Conservation (phyloP, 2,113 vertebrate genomes). For the Silurus meridionalis region DNA sequence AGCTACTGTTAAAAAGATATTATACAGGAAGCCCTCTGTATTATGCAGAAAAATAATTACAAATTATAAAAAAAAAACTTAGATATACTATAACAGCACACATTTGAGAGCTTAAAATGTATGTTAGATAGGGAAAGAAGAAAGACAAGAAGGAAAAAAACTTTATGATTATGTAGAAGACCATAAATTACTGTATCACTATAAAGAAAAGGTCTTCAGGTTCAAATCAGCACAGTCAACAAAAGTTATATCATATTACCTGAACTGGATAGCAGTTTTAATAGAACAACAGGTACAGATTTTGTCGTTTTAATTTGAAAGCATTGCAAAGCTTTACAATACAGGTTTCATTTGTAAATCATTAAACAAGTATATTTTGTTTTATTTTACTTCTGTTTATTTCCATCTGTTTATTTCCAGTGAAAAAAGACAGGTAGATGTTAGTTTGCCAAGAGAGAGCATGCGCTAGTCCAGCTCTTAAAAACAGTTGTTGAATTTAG, state of each 20-base stretch:
- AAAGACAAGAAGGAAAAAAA: neutral
- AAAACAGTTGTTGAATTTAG: conserved; percentile 63
- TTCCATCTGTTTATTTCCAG: conserved; percentile 10
- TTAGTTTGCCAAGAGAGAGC: conserved; percentile 16
- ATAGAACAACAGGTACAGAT: neutral
- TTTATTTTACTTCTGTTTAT: neutral
- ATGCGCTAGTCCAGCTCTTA: conserved; percentile 39
- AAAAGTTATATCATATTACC: neutral
- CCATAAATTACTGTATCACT: neutral
- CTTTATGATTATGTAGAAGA: neutral
- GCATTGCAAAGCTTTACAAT: neutral
- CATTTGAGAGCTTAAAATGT: neutral
- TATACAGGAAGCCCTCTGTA: neutral
- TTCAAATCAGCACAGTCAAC: neutral
- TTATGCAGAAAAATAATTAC: no score
- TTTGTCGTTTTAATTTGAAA: neutral
- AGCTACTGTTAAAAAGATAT: conserved; percentile 24
- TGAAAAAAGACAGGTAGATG: neutral
- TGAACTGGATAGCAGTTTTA: neutral
- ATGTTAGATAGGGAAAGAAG: neutral
- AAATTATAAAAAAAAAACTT: neutral
- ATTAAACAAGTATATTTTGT: neutral
- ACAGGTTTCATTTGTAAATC: neutral
- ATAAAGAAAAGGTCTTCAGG: neutral
- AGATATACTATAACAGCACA: neutral